phyloP scores from a whole-genome alignment of 2,113 vertebrate species.

The Columba livia region DNA sequence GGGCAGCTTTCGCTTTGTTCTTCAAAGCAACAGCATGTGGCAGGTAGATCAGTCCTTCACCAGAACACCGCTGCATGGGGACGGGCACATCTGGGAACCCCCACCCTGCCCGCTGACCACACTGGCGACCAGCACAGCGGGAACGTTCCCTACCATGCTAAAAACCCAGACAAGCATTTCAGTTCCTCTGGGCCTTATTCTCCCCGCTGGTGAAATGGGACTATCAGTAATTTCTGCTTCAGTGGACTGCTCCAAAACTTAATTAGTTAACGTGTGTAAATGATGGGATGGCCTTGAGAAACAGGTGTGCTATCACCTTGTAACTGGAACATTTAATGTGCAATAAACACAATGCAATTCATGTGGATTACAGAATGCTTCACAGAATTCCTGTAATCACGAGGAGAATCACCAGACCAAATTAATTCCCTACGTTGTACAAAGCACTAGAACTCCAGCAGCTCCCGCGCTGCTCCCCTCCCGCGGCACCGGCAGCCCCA shows the following conservation, averaged over 20 bases:
- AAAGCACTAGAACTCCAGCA: neutral
- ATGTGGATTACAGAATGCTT: neutral
- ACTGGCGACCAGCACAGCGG: rapidly evolving
- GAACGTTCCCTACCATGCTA: neutral
- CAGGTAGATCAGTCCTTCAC: neutral
- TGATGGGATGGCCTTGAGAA: neutral
- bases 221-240: neutral
- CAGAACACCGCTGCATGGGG: neutral
- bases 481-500: no score
- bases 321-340: neutral
- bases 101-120: no score
- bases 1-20: neutral
- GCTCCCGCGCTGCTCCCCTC: neutral
- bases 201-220: neutral
- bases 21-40: neutral
- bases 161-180: neutral
- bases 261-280: neutral
- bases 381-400: neutral
- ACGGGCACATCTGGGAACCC: no score
- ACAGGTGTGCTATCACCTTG: neutral
- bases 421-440: no score
- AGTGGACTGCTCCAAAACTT: neutral
- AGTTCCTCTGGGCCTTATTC: neutral
- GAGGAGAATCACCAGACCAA: neutral
- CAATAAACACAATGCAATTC: neutral